Conservation (phyloP, 1,140 invertebrate genomes). For the Druon quercuslanigerum region DNA sequence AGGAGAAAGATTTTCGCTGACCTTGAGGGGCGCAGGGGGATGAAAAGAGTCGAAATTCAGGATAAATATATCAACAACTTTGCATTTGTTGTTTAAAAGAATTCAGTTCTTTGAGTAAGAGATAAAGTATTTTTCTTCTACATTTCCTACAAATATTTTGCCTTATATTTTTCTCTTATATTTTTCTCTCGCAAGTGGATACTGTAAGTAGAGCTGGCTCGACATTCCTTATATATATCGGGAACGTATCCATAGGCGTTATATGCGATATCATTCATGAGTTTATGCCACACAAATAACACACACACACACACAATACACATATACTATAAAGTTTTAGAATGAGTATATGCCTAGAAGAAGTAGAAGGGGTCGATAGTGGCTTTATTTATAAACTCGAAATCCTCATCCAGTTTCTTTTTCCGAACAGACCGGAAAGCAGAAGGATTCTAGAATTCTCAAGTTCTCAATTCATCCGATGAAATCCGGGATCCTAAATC, state of each 20-base stretch:
- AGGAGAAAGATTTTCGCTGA: too few species aligned
- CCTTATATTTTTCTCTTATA: conserved; percentile 24
- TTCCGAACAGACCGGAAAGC: not conserved
- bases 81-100: not conserved
- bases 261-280: conserved; percentile 15
- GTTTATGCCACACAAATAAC: conserved; percentile 3
- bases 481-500: not conserved
- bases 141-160: conserved; percentile 8
- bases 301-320: too few species aligned
- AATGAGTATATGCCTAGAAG: conserved; percentile 9
- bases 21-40: too few species aligned
- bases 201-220: conserved; percentile 1
- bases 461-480: not conserved
- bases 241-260: conserved; percentile 12
- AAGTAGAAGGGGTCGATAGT: not conserved
- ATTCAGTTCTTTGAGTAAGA: conserved; percentile 12
- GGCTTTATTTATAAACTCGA: not conserved
- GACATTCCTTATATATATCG: not conserved
- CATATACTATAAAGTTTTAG: not conserved
- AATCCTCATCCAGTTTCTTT: conserved; percentile 16
- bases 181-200: not conserved
- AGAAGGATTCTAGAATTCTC: not conserved
- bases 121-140: not conserved
- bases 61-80: not conserved
- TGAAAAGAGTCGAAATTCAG: too few species aligned